Percentiles rank a stretch among this genome's conserved stretches.
Conservation (phyloP, 2,888 invertebrate genomes). For the Parascotia fuliginaria region DNA sequence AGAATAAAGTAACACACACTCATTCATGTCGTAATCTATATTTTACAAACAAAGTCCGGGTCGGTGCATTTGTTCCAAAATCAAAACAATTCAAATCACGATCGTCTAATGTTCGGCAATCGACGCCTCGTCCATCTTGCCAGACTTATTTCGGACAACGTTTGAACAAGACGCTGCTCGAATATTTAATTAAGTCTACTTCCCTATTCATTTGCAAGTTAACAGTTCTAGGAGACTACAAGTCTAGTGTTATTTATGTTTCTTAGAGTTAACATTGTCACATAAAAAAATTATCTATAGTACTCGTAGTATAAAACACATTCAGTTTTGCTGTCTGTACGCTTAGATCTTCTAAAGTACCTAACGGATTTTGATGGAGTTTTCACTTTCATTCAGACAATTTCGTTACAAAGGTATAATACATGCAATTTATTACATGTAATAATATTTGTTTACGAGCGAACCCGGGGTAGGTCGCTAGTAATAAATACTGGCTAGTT, state of each 20-base stretch:
- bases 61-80: conserved; percentile 56
- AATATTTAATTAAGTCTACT: conserved; percentile 56
- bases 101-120: conserved; percentile 61
- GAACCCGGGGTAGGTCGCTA: too few species aligned
- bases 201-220: conserved; percentile 61
- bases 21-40: conserved; percentile 18
- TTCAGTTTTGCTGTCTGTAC: too few species aligned
- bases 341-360: too few species aligned
- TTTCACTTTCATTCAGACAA: too few species aligned
- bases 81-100: conserved; percentile 64
- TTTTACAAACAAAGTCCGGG: conserved; percentile 57
- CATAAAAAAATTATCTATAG: too few species aligned
- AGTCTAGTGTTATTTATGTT: conserved; percentile 58
- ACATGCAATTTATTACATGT: too few species aligned
- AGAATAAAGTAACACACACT: too few species aligned
- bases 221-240: conserved; percentile 72
- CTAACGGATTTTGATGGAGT: too few species aligned
- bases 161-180: conserved; percentile 62
- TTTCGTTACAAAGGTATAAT: too few species aligned
- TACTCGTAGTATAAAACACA: too few species aligned
- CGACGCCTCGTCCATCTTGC: conserved; percentile 74
- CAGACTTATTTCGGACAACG: conserved; percentile 60
- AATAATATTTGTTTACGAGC: too few species aligned
- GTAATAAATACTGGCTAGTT: not conserved
- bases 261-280: conserved; percentile 9